These are phyloP conservation scores for Peromyscus aztecus DNA, from an alignment of 2,797 vertebrate genomes.

Conservation along the genomic window DNA sequence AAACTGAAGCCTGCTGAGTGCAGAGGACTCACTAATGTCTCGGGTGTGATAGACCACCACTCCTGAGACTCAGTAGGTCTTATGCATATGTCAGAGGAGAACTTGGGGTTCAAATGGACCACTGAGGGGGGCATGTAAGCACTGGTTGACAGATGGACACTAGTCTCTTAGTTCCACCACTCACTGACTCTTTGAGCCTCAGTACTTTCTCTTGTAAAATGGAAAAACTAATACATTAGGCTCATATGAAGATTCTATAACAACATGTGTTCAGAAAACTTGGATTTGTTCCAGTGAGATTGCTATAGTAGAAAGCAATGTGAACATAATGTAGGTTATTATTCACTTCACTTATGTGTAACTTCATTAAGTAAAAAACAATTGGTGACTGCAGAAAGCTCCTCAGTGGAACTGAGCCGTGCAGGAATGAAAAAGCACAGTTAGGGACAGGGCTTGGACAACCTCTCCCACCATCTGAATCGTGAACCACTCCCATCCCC, in stretches of 20 bases:
- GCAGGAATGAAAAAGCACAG: background rate
- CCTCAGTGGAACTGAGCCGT: background rate
- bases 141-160: background rate
- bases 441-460: too few species aligned
- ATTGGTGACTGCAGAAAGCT: background rate
- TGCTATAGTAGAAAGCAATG: background rate
- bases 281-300: background rate
- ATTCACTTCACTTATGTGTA: background rate
- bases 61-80: background rate
- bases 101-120: background rate
- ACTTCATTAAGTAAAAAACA: background rate
- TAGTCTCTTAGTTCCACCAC: background rate
- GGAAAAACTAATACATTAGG: background rate
- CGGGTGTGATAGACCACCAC: background rate
- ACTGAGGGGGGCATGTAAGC: background rate
- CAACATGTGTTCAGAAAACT: background rate
- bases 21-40: background rate
- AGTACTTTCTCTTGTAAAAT: background rate
- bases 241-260: background rate
- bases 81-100: background rate
- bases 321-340: background rate
- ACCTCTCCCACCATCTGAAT: too few species aligned
- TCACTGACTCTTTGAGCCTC: background rate
- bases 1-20: too few species aligned
- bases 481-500: background rate